Evolutionary conservation across 2,888 invertebrate species (phyloP), one percentile per base, ranked within the genome.

Genomic region (Pristionchus mayeri): DNA sequence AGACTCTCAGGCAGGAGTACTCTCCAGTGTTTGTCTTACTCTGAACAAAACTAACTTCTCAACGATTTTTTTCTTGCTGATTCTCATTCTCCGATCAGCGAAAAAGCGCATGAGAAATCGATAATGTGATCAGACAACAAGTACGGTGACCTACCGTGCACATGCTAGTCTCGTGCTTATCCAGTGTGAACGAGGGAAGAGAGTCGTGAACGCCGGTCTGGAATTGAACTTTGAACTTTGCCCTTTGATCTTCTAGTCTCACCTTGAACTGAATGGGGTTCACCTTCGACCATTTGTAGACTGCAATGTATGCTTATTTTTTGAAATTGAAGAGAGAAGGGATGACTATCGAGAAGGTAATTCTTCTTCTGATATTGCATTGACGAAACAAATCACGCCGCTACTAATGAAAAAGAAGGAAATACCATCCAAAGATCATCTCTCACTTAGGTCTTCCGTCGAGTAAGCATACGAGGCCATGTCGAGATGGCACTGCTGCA

Each of bases 1-100:
- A 97, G 92, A 98, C 97, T 94, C 96, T 96, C 93, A 98, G 95
- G 94, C 98, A 98, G 95, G 97, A 97, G 96, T 98, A 98, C 94
- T 93, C 94, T 96, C 97, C 97, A 93, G 97, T 97, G 93, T 97
- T 97, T 86, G 97, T 97, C 94, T 96, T 96, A 94, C 97, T 97
- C 95, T 97, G 97, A 93, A 97, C 97, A 93, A 97, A 96, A 94
- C n/a, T n/a, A n/a, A n/a, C n/a, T n/a, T n/a, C n/a, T n/a, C n/a
- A n/a, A n/a, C n/a, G n/a, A n/a, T n/a, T n/a, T n/a, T n/a, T n/a
- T n/a, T n/a, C n/a, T n/a, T n/a, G n/a, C n/a, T n/a, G n/a, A n/a
- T n/a, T n/a, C n/a, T n/a, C n/a, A n/a, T n/a, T n/a, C n/a, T n/a
- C n/a, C n/a, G n/a, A n/a, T n/a, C n/a, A n/a, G n/a, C n/a, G n/a